These are phyloP conservation scores for Cosmorhoe ocellata DNA, from an alignment of 2,888 invertebrate species.

Conservation along the genomic window DNA sequence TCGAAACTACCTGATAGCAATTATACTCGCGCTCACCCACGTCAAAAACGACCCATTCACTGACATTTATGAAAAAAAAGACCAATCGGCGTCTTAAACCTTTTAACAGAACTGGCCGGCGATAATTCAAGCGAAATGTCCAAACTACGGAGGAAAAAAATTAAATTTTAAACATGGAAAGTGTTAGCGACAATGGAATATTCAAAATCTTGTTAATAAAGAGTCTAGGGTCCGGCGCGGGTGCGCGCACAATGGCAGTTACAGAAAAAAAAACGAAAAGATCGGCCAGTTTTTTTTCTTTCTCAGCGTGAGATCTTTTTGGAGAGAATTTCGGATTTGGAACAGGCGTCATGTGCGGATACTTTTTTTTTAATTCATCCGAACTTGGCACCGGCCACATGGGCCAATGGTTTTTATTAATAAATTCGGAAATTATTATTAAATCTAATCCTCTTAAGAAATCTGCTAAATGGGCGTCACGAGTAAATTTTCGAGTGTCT, in stretches of 20 bases:
- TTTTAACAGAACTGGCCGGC: constrained; percentile 79
- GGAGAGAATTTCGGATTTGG: constrained; percentile 76
- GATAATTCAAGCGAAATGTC: constrained; percentile 82
- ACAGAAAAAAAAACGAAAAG: constrained; percentile 67
- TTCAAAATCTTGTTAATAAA: constrained; percentile 82
- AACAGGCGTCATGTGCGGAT: constrained; percentile 73
- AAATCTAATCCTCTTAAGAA: constrained; percentile 49
- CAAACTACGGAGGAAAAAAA: constrained; percentile 69
- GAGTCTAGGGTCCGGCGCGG: constrained; percentile 61
- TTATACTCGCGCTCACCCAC: constrained; percentile 82
- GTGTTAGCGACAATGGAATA: constrained; percentile 81
- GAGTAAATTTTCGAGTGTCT: constrained; percentile 45
- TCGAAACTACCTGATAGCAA: constrained; percentile 79
- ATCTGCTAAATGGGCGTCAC: constrained; percentile 59
- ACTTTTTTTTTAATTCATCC: constrained; percentile 48
- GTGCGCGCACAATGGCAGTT: constrained; percentile 56
- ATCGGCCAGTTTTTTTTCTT: constrained; percentile 58
- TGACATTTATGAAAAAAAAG: constrained; percentile 71
- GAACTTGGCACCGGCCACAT: constrained; percentile 38
- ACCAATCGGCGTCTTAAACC: constrained; percentile 68
- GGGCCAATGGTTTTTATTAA: constrained; percentile 42
- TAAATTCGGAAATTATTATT: constrained; percentile 60
- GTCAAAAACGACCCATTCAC: constrained; percentile 70
- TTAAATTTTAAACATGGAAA: constrained; percentile 76
- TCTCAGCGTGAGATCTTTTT: constrained; percentile 79